phyloP scores from a whole-genome alignment of 2,888 invertebrate species.

The Reticulitermes lucifugus region DNA sequence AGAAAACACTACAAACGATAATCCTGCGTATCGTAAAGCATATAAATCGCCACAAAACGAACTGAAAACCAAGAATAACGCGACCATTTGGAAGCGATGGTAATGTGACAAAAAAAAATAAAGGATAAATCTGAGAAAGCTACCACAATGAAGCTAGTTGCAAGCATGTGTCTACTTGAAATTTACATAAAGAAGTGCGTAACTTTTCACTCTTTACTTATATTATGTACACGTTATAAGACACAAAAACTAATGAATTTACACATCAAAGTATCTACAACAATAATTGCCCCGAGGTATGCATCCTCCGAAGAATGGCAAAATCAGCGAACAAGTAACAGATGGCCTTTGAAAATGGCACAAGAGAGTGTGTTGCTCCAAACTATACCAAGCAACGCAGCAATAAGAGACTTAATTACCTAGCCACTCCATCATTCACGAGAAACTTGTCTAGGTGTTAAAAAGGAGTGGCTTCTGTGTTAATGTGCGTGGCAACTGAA shows the following conservation, averaged over 20 bases:
- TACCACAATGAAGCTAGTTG: neutral
- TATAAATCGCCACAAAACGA: neutral
- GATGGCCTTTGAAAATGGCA: constrained; percentile 2
- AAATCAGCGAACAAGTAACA: neutral
- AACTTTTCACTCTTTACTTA: constrained; percentile 26
- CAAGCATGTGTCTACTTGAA: neutral
- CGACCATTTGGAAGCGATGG: neutral
- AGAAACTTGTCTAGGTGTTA: neutral
- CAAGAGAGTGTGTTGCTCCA: neutral
- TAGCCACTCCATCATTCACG: constrained; percentile 8
- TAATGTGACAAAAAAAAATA: neutral
- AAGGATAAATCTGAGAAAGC: neutral
- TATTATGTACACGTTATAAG: constrained; percentile 15
- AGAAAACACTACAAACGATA: too few species aligned
- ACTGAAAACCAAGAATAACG: too few species aligned
- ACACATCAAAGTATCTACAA: constrained; percentile 28
- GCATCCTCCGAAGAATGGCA: constrained; percentile 14
- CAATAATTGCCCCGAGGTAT: neutral
- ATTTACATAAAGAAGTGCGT: neutral
- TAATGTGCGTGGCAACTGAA: constrained; percentile 15
- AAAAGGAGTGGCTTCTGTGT: neutral
- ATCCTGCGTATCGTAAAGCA: too few species aligned
- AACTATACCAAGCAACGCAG: constrained; percentile 22
- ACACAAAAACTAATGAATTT: neutral
- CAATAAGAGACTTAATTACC: neutral